phyloP scores from a whole-genome alignment of 2,797 vertebrate species.

The Falco novaeseelandiae region DNA sequence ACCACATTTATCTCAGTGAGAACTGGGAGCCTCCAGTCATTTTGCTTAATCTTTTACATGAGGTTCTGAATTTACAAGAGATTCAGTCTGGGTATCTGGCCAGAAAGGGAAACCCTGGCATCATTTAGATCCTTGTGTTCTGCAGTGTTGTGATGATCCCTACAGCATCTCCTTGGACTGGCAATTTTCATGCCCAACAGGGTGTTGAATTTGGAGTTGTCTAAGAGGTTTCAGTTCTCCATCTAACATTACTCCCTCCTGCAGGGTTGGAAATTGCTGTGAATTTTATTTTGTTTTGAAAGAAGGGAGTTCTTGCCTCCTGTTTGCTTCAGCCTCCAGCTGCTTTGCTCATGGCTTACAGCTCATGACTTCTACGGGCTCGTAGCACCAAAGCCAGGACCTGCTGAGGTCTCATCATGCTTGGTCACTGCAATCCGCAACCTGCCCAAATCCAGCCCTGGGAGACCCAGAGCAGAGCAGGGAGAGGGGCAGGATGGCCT shows the following conservation, averaged over 20 bases:
- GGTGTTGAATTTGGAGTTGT: not conserved
- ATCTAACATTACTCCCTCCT: not conserved
- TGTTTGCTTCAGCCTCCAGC: not conserved
- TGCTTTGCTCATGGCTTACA: not conserved
- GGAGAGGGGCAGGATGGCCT: not conserved
- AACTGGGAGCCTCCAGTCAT: not conserved
- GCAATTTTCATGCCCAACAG: not conserved
- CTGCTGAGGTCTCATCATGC: not conserved
- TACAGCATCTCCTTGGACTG: not conserved
- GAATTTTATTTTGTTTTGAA: constrained; percentile 17
- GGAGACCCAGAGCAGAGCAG: not conserved
- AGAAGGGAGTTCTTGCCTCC: not conserved
- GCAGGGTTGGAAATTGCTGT: not conserved
- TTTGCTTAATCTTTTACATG: not conserved
- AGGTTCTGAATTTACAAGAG: constrained; percentile 46
- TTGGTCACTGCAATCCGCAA: not conserved
- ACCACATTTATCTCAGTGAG: not conserved
- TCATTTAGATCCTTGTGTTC: not conserved
- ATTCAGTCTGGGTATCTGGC: not conserved
- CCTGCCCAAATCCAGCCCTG: not conserved
- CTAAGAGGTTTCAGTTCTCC: not conserved
- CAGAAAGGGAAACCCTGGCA: constrained; percentile 21
- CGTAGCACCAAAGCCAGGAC: not conserved
- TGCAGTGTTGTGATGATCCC: not conserved
- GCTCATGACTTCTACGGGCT: rapidly evolving